Percentiles rank a stretch among this genome's conserved stretches.
These are phyloP conservation scores for Isoperla grammatica DNA, from an alignment of 2,888 invertebrate species.

Conservation along the genomic window DNA sequence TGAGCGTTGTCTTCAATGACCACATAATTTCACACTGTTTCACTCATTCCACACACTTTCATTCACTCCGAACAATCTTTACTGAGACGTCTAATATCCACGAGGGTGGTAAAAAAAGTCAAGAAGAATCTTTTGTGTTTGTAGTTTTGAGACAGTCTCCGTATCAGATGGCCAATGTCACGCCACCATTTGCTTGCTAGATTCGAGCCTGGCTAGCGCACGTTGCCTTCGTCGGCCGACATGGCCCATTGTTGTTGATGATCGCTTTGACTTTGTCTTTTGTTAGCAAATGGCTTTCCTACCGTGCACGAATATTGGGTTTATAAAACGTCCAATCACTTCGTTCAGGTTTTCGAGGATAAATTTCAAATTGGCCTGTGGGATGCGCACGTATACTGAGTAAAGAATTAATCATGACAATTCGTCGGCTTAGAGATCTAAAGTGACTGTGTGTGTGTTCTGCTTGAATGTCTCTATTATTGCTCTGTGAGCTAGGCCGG, in stretches of 20 bases:
- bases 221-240: no score
- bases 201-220: no score
- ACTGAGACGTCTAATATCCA: constrained; percentile 4
- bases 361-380: constrained; percentile 1
- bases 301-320: constrained; percentile 9
- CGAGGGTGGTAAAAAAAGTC: constrained; percentile 11
- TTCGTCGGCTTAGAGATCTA: not conserved
- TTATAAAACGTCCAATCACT: not conserved
- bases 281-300: constrained; percentile 17
- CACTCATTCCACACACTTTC: not conserved
- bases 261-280: constrained; percentile 15
- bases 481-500: not conserved
- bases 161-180: not conserved
- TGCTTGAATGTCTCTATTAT: constrained; percentile 10
- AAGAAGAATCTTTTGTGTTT: constrained; percentile 7
- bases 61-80: constrained; percentile 1
- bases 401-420: constrained; percentile 13
- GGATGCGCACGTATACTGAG: constrained; percentile 9
- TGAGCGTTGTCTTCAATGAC: constrained; percentile 6
- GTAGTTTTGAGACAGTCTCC: constrained; percentile 9
- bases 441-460: constrained; percentile 13
- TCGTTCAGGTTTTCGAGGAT: not conserved
- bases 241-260: constrained; percentile 1
- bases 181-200: not conserved
- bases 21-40: constrained; percentile 14